Conservation (phyloP, 2,888 invertebrate genomes). For the Fragum sueziense region DNA sequence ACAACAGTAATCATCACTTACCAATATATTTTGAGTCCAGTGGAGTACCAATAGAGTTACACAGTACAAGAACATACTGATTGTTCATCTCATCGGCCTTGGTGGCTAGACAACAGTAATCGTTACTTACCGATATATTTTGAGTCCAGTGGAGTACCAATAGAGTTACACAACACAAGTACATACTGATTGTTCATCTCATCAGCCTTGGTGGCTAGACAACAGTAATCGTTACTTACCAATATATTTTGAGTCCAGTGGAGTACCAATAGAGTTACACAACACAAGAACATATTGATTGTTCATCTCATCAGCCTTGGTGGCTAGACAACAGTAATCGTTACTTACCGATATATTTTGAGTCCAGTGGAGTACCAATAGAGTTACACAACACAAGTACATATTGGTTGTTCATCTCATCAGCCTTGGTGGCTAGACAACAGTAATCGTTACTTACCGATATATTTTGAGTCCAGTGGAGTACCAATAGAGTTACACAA, state of each 20-base stretch:
- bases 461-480: slow-evolving; percentile 91
- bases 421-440: slow-evolving; percentile 87
- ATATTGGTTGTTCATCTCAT: slow-evolving; percentile 85
- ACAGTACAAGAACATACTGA: slow-evolving; percentile 87
- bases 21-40: slow-evolving; percentile 90
- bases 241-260: slow-evolving; percentile 91
- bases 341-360: slow-evolving; percentile 87
- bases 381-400: slow-evolving; percentile 92
- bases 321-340: slow-evolving; percentile 91
- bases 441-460: slow-evolving; percentile 88
- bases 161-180: slow-evolving; percentile 91
- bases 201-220: slow-evolving; percentile 87
- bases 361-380: slow-evolving; percentile 93
- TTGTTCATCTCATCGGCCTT: slow-evolving; percentile 83
- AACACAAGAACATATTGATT: slow-evolving; percentile 88
- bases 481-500: slow-evolving; percentile 94
- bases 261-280: slow-evolving; percentile 93
- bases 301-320: slow-evolving; percentile 84
- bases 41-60: slow-evolving; percentile 93
- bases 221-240: slow-evolving; percentile 88
- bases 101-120: slow-evolving; percentile 91
- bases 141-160: slow-evolving; percentile 92
- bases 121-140: slow-evolving; percentile 89
- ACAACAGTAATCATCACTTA: slow-evolving; percentile 89
- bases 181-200: slow-evolving; percentile 86